Evolutionary conservation across 2,797 vertebrate species (phyloP).

Genomic region (Distichodus sexfasciatus): DNA sequence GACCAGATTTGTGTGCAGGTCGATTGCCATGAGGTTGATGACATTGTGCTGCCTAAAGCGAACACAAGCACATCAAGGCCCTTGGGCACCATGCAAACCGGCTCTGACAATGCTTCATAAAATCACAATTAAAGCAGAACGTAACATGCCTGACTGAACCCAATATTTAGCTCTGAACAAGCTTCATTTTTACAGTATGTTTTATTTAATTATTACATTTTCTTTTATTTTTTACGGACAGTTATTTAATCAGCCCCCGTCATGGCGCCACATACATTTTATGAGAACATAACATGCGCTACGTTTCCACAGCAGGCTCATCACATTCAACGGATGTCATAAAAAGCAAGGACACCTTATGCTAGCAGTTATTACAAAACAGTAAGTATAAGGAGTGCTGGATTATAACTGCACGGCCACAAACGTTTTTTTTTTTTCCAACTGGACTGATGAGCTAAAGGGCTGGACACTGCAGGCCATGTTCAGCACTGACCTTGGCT

Average conservation of each 20-base stretch:
- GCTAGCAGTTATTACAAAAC: slow-evolving; percentile 45
- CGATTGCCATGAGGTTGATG: slow-evolving; percentile 39
- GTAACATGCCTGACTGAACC: background rate
- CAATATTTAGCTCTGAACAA: background rate
- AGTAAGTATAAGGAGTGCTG: slow-evolving; percentile 41
- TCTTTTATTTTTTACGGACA: background rate
- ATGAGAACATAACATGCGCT: slow-evolving; percentile 75
- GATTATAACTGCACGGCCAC: slow-evolving; percentile 17
- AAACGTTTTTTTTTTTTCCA: slow-evolving; percentile 24
- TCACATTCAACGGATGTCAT: slow-evolving; percentile 66
- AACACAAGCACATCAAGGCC: slow-evolving; percentile 12
- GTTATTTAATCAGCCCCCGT: slow-evolving; percentile 60
- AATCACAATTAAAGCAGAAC: background rate
- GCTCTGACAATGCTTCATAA: background rate
- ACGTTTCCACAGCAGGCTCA: slow-evolving; percentile 71
- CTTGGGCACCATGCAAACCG: background rate
- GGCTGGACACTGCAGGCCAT: background rate
- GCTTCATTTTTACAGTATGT: background rate
- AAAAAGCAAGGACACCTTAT: slow-evolving; percentile 63
- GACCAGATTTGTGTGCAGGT: no score
- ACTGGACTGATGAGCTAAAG: background rate
- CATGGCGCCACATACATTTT: slow-evolving; percentile 67
- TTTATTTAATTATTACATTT: slow-evolving; percentile 18
- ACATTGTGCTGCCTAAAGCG: slow-evolving; percentile 20
- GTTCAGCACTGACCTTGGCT: background rate